phyloP scores from a whole-genome alignment of 2,888 invertebrate genomes.

The Branchipolynoe longqiensis region DNA sequence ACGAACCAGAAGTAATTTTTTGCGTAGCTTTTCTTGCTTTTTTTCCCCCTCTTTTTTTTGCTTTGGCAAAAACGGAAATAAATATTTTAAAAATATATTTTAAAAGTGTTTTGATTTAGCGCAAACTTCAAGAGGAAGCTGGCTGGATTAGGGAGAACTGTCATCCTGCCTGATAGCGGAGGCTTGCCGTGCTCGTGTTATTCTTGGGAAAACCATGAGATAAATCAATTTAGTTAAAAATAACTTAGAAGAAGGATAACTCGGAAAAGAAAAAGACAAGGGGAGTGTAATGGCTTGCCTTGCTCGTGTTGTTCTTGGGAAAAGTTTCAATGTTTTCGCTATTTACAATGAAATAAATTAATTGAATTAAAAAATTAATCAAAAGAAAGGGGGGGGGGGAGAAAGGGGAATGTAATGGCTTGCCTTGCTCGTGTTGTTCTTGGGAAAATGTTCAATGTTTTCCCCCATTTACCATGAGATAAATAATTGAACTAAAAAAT shows the following conservation, averaged over 20 bases:
- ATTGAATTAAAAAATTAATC: background rate
- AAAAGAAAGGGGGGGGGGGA: background rate
- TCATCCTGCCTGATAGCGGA: conserved; percentile 37
- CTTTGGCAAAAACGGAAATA: too few relatives aligned
- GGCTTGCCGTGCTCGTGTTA: conserved; percentile 33
- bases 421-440: conserved; percentile 41
- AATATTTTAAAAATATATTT: too few relatives aligned
- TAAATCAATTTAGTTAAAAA: too few relatives aligned
- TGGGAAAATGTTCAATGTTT: conserved; percentile 34
- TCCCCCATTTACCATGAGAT: conserved; percentile 9
- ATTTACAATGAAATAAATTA: too few relatives aligned
- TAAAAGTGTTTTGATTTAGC: too few relatives aligned
- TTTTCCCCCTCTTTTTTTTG: background rate
- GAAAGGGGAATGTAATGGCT: conserved; percentile 23
- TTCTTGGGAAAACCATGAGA: too few relatives aligned
- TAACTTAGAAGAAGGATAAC: too few relatives aligned
- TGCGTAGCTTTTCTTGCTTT: conserved; percentile 32
- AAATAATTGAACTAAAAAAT: too few relatives aligned
- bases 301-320: too few relatives aligned
- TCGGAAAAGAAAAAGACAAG: too few relatives aligned
- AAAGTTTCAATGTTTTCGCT: too few relatives aligned
- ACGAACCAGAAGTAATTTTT: conserved; percentile 37
- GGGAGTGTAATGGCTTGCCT: too few relatives aligned
- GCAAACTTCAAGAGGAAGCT: conserved; percentile 39
- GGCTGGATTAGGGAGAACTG: background rate